A percentile compares a stretch with the other conserved stretches of the same genome.
phyloP scores from a whole-genome alignment of 2,113 vertebrate genomes.

The Antigone vipio region DNA sequence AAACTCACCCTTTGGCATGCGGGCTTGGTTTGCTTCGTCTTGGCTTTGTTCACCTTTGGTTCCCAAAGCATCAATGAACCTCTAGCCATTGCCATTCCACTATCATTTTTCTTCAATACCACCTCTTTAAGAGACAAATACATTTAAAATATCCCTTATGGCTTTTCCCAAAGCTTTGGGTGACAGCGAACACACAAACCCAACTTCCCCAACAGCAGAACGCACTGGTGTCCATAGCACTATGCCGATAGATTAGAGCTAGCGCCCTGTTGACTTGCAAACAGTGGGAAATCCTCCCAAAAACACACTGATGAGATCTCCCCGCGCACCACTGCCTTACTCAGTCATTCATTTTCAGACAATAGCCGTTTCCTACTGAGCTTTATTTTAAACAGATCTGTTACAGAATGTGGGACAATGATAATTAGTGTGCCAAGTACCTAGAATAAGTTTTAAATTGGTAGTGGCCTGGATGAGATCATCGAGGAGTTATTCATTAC shows the following conservation, averaged over 20 bases:
- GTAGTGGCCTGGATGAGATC: neutral
- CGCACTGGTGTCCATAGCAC: neutral
- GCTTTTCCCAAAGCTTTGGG: neutral
- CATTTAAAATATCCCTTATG: neutral
- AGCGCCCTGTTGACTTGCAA: neutral
- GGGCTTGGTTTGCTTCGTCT: neutral
- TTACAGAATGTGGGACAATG: neutral
- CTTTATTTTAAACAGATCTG: neutral
- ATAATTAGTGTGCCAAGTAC: neutral
- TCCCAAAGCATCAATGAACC: neutral
- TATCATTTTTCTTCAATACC: neutral
- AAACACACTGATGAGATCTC: neutral
- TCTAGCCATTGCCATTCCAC: neutral
- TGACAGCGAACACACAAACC: neutral
- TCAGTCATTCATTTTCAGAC: neutral
- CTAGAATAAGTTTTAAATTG: neutral
- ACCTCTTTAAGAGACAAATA: neutral
- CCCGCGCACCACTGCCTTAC: neutral
- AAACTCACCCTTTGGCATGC: neutral
- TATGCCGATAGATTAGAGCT: rapidly evolving
- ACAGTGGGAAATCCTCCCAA: neutral
- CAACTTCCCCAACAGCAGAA: neutral
- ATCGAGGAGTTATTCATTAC: neutral
- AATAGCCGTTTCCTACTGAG: neutral
- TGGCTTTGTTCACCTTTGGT: neutral